phyloP scores from a whole-genome alignment of 2,888 invertebrate genomes.

The Morinoia aosen region DNA sequence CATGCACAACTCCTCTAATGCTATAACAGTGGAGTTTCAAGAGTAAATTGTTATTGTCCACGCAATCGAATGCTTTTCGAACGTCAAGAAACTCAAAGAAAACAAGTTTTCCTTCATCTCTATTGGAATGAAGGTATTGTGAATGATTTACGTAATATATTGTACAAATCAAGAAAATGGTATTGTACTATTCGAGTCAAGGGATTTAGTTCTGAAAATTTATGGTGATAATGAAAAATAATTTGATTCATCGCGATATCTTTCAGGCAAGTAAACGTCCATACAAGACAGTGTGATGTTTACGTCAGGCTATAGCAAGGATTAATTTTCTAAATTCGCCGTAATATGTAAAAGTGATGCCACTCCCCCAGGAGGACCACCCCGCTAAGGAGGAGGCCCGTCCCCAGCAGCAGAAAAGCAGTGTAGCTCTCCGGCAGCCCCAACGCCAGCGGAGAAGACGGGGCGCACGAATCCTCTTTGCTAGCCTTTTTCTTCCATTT shows the following conservation, averaged over 20 bases:
- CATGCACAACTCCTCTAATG: too few relatives aligned
- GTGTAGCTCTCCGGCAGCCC: conserved; percentile 24
- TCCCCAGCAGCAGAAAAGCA: background rate
- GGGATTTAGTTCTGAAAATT: too few relatives aligned
- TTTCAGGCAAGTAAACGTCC: background rate
- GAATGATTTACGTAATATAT: too few relatives aligned
- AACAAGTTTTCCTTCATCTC: too few relatives aligned
- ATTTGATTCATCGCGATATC: background rate
- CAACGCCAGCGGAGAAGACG: background rate
- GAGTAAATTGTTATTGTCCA: too few relatives aligned
- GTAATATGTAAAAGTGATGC: background rate
- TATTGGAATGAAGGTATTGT: too few relatives aligned
- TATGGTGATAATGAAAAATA: background rate
- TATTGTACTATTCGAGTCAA: too few relatives aligned
- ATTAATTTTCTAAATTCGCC: background rate
- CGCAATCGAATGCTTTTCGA: too few relatives aligned
- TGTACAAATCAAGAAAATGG: too few relatives aligned
- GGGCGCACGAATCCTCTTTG: background rate
- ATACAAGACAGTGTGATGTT: background rate
- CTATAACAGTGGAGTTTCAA: too few relatives aligned
- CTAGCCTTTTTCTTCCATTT: background rate
- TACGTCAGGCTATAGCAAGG: background rate
- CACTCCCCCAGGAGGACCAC: background rate
- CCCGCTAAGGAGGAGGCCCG: background rate
- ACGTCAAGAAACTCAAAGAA: too few relatives aligned